Percentiles rank a stretch among this genome's conserved stretches.
These are phyloP conservation scores for Orius laevigatus DNA, from an alignment of 1,140 invertebrate genomes.

Conservation along the genomic window DNA sequence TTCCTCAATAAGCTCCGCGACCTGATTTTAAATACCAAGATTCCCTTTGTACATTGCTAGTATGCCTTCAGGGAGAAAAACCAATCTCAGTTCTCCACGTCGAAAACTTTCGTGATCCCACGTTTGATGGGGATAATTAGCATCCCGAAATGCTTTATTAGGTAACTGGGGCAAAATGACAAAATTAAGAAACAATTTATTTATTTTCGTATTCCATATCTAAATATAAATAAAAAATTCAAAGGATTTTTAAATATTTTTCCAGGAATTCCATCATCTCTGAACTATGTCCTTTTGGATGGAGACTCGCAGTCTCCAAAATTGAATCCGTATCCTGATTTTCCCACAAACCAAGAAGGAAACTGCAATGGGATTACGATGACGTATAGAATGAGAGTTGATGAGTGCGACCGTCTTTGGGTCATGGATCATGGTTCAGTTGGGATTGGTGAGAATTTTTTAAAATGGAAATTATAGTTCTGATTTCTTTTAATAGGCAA, in stretches of 20 bases:
- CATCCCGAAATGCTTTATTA: too few relatives aligned
- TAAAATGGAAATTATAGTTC: not conserved
- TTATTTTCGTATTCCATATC: too few relatives aligned
- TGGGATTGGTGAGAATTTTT: constrained; percentile 41
- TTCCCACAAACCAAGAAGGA: constrained; percentile 51
- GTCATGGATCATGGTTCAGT: constrained; percentile 65
- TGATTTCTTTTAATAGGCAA: constrained; percentile 27
- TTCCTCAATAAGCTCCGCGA: too few relatives aligned
- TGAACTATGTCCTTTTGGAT: constrained; percentile 54
- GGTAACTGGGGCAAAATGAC: too few relatives aligned
- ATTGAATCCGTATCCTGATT: constrained; percentile 59
- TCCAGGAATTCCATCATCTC: constrained; percentile 57
- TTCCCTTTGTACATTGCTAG: too few relatives aligned
- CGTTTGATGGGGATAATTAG: too few relatives aligned
- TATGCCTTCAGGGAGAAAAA: too few relatives aligned
- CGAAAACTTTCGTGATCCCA: too few relatives aligned
- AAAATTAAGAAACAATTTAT: too few relatives aligned
- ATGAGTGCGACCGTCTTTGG: constrained; percentile 61
- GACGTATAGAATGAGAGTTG: constrained; percentile 54
- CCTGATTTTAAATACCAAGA: too few relatives aligned
- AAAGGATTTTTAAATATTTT: not conserved
- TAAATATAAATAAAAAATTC: not conserved
- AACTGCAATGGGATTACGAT: constrained; percentile 61
- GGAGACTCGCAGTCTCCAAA: constrained; percentile 44
- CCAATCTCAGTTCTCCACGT: too few relatives aligned